Base-by-base conservation (phyloP, 2,113 vertebrate species). In the Entomyzon cyanotis region DNA sequence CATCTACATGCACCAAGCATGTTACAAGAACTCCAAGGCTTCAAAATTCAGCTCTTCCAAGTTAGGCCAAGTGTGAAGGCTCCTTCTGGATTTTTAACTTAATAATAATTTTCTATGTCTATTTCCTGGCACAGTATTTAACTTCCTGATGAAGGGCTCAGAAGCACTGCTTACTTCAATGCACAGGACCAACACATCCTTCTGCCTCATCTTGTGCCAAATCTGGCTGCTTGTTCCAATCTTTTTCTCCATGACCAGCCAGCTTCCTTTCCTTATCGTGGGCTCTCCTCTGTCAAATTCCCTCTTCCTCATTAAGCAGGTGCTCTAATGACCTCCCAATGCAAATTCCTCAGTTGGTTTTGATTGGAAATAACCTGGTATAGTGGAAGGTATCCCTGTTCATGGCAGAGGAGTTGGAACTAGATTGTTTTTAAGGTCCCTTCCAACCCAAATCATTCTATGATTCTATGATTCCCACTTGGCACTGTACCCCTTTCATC, bases 121-220 rank as follows among this genome's bases (percentile, higher is more conserved):
- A 4, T 67, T 44, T 96, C 47, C 50, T 94, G 91, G 67, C 70
- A 90, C 56, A 82, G 52, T 73, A 37, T 78, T 91, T 73, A 85
- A 49, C 39, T 90, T 90, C 89, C 73, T 67, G 64, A 70, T 59
- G 31, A 60, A 55, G 31, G 37, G 14, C 41, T 87, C 68, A 71
- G 64, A 89, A 74, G 13, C 33, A 50, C 47, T 75, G 64, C 69
- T 86, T 89, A 39, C 37, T 84, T 79, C 53, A 65, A 44, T 30
- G 28, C 19, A 50, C 14, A 60, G 19, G 31, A 89, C 84, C 16
- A 75, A 53, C 41, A 64, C 27, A 89, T 75, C 42, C 44, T 89
- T 87, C 56, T 91, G 53, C 37, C 50, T 91, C 76, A 59, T 69
- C 49, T 47, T 94, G 21, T 85, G 91, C 56, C 70, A 82, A 84